Evolutionary conservation across 1,140 invertebrate species (phyloP).

Genomic region (Bicyclus anynana): DNA sequence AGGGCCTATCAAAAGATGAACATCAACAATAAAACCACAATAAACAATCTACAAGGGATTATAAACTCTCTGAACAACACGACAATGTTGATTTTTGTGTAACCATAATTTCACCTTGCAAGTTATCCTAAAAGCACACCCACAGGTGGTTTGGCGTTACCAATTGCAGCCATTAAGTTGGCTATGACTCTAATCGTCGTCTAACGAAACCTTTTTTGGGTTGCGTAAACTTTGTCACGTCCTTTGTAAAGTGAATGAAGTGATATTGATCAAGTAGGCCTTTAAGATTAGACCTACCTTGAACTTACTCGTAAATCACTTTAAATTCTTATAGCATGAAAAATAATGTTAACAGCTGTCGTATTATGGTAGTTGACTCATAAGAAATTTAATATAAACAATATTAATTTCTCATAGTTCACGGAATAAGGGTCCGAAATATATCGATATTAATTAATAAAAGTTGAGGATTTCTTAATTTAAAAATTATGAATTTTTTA

Average conservation of each 20-base stretch:
- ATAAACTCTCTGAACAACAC: background rate
- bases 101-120: background rate
- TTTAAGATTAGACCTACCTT: background rate
- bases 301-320: conserved; percentile 1
- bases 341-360: background rate
- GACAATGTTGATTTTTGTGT: background rate
- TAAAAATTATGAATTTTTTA: too few species aligned
- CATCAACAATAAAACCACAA: background rate
- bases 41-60: background rate
- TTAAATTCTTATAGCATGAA: background rate
- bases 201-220: conserved; percentile 1
- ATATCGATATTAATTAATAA: too few species aligned
- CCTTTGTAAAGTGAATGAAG: background rate
- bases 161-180: conserved; percentile 1
- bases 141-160: background rate
- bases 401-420: too few species aligned
- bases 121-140: background rate
- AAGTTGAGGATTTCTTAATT: too few species aligned
- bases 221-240: background rate
- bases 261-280: background rate
- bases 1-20: background rate
- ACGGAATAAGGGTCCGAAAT: too few species aligned
- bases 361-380: too few species aligned
- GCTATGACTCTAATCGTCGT: background rate
- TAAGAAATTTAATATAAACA: too few species aligned